Evolutionary conservation across 2,888 invertebrate genomes (phyloP).

Genomic region (Troglohyphantes excavatus): DNA sequence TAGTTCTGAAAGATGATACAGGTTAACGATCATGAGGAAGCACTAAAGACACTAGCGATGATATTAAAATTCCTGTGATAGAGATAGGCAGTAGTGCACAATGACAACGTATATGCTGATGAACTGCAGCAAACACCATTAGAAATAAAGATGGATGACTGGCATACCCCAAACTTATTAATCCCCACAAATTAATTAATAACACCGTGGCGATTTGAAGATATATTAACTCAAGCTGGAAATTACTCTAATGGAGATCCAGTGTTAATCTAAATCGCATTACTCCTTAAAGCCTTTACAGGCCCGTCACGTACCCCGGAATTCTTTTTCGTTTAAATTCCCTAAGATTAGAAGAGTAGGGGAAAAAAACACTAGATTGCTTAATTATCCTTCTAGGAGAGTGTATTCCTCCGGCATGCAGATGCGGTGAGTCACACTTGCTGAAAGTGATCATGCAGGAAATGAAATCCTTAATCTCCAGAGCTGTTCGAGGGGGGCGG

Average conservation of each 20-base stretch:
- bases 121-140: too few relatives aligned
- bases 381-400: constrained; percentile 27
- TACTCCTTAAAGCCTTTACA: background rate
- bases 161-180: too few relatives aligned
- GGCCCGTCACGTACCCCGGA: background rate
- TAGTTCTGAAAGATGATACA: too few relatives aligned
- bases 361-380: constrained; percentile 19
- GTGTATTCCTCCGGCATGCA: constrained; percentile 9
- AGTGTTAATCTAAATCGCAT: background rate
- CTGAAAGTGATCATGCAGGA: constrained; percentile 49
- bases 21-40: too few relatives aligned
- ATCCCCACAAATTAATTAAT: too few relatives aligned
- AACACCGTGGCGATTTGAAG: background rate
- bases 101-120: too few relatives aligned
- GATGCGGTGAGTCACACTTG: constrained; percentile 29
- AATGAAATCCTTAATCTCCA: constrained; percentile 45
- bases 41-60: too few relatives aligned
- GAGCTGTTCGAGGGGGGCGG: constrained; percentile 7
- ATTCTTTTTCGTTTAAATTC: constrained; percentile 12
- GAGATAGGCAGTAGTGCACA: too few relatives aligned
- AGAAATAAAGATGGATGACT: too few relatives aligned
- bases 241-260: background rate
- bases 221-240: background rate
- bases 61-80: too few relatives aligned
- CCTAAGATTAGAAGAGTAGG: background rate